These are phyloP conservation scores for Scaptomyza flava DNA, from an alignment of 2,888 invertebrate species.

Conservation along the genomic window DNA sequence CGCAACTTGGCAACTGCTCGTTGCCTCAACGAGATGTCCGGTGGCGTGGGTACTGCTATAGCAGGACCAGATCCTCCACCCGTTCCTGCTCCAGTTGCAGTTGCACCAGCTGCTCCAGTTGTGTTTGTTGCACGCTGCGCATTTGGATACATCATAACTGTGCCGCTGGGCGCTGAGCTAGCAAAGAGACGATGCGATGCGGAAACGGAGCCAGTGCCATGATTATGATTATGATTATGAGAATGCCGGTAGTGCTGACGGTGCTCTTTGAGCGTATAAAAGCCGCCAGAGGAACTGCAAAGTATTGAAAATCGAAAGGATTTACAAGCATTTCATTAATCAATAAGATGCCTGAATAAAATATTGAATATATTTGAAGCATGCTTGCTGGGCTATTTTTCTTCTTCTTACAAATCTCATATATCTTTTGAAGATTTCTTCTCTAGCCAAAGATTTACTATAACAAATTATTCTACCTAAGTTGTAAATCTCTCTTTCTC, in stretches of 20 bases:
- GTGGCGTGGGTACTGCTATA: conserved; percentile 58
- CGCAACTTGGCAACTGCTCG: conserved; percentile 84
- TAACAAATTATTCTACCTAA: too few species aligned
- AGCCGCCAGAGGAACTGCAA: conserved; percentile 80
- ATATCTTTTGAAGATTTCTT: too few species aligned
- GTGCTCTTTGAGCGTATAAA: conserved; percentile 81
- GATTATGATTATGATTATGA: conserved; percentile 42
- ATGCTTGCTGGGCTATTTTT: not conserved
- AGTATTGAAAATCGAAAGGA: too few species aligned
- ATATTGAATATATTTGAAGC: not conserved
- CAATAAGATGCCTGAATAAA: not conserved
- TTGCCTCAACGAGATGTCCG: conserved; percentile 83
- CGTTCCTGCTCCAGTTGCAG: conserved; percentile 6
- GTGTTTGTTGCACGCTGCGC: conserved; percentile 51
- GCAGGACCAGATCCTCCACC: conserved; percentile 28
- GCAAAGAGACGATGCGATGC: conserved; percentile 74
- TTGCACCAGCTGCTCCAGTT: conserved; percentile 10
- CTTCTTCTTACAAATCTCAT: too few species aligned
- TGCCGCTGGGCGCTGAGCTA: conserved; percentile 82
- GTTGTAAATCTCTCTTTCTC: too few species aligned
- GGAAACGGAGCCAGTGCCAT: conserved; percentile 36
- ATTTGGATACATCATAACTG: conserved; percentile 83
- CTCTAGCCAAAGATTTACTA: too few species aligned
- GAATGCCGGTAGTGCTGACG: conserved; percentile 71
- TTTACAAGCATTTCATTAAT: too few species aligned